Evolutionary conservation across 2,113 vertebrate species (phyloP), one percentile per base, ranked within the genome.

Genomic region (Spea multiplicata): DNA sequence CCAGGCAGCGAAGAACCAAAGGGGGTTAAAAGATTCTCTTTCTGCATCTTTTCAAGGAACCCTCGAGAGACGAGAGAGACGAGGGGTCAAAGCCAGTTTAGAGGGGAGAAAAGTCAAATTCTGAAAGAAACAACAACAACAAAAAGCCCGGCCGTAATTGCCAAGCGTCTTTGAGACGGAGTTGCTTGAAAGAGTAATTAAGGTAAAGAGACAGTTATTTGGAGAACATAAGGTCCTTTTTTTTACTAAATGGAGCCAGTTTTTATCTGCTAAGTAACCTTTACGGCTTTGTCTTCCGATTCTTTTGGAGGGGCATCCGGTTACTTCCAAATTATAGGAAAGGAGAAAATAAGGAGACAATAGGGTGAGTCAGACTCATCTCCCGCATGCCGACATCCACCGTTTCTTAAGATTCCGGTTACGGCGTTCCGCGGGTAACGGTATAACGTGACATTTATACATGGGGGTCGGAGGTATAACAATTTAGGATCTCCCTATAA

Each of bases 191-290:
- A 74, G 66, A 74, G 76, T 85, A 87, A 88, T 89, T 87, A 89
- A 87, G 80, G 82, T 84, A 84, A 86, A 84, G 81, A 84, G 86
- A 87, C 83, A 81, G 75, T 83, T 84, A 0, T 76, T 82, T 62
- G 55, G 73, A 71, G 81, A 73, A 86, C 82, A 78, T 73, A 8
- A 78, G 86, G 84, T 90, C 88, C 88, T 84, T 85, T 88, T 84
- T 85, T 88, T 89, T 88, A 87, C 88, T 81, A 83, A 84, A 80
- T 69, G 85, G 85, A 88, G 87, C 82, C 84, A 83, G 88, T 84
- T 89, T 86, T 87, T 88, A 87, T 90, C 88, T 88, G 77, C 86
- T 85, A 88, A 86, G 82, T 85, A 86, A 83, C 84, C 87, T 88
- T 88, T 86, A 71, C 61, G 72, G 77, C 84, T 78, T 84, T 76